These are phyloP conservation scores for Macrostomum lignano DNA, from an alignment of 1,140 invertebrate species.

Conservation along the genomic window DNA sequence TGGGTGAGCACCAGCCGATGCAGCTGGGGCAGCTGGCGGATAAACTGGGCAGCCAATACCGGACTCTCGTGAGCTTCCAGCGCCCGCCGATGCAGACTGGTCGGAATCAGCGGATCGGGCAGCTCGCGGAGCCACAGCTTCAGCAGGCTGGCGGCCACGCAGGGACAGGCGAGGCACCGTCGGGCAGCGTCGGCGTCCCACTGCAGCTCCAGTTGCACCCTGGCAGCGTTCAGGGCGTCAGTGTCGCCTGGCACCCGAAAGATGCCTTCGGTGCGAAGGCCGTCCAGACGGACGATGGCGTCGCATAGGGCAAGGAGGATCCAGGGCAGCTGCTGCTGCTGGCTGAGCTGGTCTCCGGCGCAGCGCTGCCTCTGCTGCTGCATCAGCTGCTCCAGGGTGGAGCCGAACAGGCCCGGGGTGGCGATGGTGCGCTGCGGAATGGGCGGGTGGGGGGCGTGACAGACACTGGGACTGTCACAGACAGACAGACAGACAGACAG, in stretches of 20 bases:
- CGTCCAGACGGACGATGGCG: conserved; percentile 40
- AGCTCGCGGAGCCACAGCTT: conserved; percentile 85
- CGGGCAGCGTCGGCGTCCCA: too few relatives aligned
- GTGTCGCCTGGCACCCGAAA: conserved; percentile 74
- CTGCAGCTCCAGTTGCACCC: too few relatives aligned
- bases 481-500: conserved; percentile 6
- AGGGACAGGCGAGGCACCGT: conserved; percentile 38
- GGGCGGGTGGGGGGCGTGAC: too few relatives aligned
- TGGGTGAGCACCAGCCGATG: conserved; percentile 57
- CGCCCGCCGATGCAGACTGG: conserved; percentile 51
- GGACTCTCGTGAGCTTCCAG: conserved; percentile 43
- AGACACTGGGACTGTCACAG: too few relatives aligned
- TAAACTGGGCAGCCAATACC: conserved; percentile 39
- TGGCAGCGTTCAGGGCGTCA: conserved; percentile 58
- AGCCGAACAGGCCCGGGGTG: conserved; percentile 73
- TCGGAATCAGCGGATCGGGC: conserved; percentile 72
- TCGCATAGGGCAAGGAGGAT: conserved; percentile 70
- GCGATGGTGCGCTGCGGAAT: conserved; percentile 42
- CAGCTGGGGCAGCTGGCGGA: conserved; percentile 38
- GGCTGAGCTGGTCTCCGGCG: too few relatives aligned
- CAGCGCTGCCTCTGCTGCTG: conserved; percentile 50
- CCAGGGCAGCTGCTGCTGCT: conserved; percentile 68
- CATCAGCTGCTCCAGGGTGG: conserved; percentile 70
- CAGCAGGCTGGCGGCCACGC: conserved; percentile 66
- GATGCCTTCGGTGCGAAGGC: conserved; percentile 37